Percentiles rank a stretch among this genome's conserved stretches.
These are phyloP conservation scores for Watsonalla binaria DNA, from an alignment of 2,888 invertebrate species.

Conservation along the genomic window DNA sequence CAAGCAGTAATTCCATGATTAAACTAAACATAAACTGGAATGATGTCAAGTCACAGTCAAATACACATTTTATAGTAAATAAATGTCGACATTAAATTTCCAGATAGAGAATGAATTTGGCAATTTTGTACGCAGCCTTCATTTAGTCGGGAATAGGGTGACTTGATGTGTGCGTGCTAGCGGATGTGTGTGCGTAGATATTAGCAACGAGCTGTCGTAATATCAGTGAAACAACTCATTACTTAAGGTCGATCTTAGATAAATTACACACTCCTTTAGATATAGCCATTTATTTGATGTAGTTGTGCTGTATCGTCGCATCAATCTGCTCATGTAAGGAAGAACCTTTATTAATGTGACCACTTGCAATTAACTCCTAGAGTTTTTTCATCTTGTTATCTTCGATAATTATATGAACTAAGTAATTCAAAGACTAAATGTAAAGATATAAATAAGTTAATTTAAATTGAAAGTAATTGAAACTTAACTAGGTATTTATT, in stretches of 20 bases:
- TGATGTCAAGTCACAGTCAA: no score
- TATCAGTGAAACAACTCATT: slow-evolving; percentile 55
- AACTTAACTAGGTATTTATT: no score
- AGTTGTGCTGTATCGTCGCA: not conserved
- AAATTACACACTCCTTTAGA: slow-evolving; percentile 45
- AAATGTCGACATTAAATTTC: not conserved
- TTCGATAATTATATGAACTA: no score
- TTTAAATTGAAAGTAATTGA: no score
- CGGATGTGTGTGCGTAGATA: slow-evolving; percentile 12
- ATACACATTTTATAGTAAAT: no score
- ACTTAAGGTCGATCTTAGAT: slow-evolving; percentile 62
- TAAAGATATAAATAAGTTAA: no score
- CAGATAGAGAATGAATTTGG: not conserved
- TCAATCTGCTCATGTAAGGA: not conserved
- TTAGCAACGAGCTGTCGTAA: slow-evolving; percentile 18
- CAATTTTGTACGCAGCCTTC: not conserved
- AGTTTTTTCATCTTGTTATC: no score
- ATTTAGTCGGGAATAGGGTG: not conserved
- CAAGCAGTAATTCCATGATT: no score
- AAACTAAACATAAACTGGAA: no score
- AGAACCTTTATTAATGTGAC: not conserved
- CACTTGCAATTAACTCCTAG: not conserved
- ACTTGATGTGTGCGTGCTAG: not conserved
- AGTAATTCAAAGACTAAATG: no score
- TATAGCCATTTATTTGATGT: not conserved